These are phyloP conservation scores for Ypsolopha scabrella DNA, from an alignment of 2,888 invertebrate species.

Conservation along the genomic window DNA sequence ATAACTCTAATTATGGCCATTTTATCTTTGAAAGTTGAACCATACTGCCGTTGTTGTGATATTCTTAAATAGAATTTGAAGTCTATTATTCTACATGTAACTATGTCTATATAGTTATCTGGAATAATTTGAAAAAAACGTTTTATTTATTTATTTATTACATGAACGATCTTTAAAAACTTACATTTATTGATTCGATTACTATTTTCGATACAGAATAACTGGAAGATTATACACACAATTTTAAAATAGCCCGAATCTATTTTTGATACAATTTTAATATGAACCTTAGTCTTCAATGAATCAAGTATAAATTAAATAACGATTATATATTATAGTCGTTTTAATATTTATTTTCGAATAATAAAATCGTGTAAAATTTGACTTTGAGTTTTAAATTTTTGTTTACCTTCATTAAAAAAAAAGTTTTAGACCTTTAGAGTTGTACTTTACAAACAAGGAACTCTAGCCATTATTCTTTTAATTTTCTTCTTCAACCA, in stretches of 20 bases:
- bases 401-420: too few species aligned
- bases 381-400: too few species aligned
- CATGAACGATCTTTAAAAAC: too few species aligned
- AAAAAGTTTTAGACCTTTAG: too few species aligned
- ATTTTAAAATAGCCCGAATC: background rate
- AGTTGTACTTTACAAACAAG: too few species aligned
- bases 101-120: too few species aligned
- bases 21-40: slow-evolving; percentile 18
- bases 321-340: background rate
- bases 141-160: too few species aligned
- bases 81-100: background rate
- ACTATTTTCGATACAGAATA: too few species aligned
- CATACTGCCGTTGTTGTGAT: slow-evolving; percentile 27
- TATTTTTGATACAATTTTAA: slow-evolving; percentile 6
- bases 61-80: background rate
- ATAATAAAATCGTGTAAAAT: background rate
- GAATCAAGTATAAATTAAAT: background rate
- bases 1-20: slow-evolving; percentile 7
- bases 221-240: background rate
- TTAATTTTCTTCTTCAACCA: too few species aligned
- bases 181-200: too few species aligned
- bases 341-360: background rate
- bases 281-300: slow-evolving; percentile 1
- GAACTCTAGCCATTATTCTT: too few species aligned
- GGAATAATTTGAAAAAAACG: too few species aligned